Evolutionary conservation across 2,888 invertebrate genomes (phyloP), one percentile per base, ranked within the genome.

Genomic region (Pandemis heparana): DNA sequence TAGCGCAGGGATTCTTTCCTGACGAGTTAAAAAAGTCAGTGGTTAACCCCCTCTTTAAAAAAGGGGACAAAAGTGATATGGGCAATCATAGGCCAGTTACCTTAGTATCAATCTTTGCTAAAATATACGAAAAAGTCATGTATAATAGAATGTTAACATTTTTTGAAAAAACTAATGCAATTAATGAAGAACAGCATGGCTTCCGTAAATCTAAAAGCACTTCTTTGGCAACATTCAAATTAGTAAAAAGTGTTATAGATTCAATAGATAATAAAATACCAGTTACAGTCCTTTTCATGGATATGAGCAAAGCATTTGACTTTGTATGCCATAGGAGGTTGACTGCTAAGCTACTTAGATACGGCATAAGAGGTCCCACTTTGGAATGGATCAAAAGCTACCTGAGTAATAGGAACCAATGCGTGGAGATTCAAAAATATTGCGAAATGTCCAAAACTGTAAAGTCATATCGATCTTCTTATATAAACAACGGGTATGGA

Each of bases 41-140:
- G 4, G 64, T 79, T 0, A 77, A 75, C 43, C 75, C 77, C 0
- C 10, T 79, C 3, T 65, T 56, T 61, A 79, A 79, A 70, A 76
- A 75, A 32, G 75, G 70, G 6, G 60, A 48, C 10, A 62, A 56
- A 10, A 14, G 63, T 43, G 62, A 68, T 0, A 48, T 68, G 8
- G 51, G 41, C 18, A 75, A 75, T 23, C 76, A 78, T 10, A 63
- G 77, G 41, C 76, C 77, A 0, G 74, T 78, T 10, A 65, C 76
- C 6, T 67, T 75, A 3, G 69, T 75, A 38, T 71, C 77, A 10
- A 74, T 75, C 12, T 67, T 77, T 5, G 76, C 76, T 3, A 77
- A 78, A 70, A 46, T 77, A 14, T 69, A 74, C 32, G 78, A 75
- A 66, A 75, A 72, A 53, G 48, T 48, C 7, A 64, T 64, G 63